Base-by-base conservation (phyloP, 2,113 vertebrate genomes). In the Alethe castanea region DNA sequence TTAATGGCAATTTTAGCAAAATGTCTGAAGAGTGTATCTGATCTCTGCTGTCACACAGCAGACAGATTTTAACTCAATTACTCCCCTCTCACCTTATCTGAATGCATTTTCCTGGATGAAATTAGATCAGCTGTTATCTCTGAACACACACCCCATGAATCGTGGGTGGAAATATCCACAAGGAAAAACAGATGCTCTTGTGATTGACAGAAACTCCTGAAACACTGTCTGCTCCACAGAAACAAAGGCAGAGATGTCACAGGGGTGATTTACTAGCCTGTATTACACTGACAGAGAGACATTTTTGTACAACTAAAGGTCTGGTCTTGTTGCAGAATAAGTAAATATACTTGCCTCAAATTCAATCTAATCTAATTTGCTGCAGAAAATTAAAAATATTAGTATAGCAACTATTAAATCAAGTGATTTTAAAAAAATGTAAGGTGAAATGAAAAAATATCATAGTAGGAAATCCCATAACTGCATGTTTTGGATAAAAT, bases 51-150 rank as follows among this genome's bases (percentile, higher is more conserved):
- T 83, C 60, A 0, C 86, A 69, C 86, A 91, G 80, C 90, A 94
- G 85, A 71, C 81, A 84, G 73, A 93, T 86, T 88, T 81, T 91
- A 90, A 93, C 89, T 94, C 86, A 87, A 73, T 95, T 95, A 90
- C 72, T 92, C 66, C 85, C 64, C 78, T 95, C 88, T 96, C 83
- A 83, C 81, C 92, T 95, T 95, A 95, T 92, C 94, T 95, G 81
- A 91, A 91, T 72, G 31, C 59, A 65, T 82, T 96, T 94, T 93
- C 62, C 50, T 80, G 40, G 65, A 85, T 64, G 72, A 44, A 96
- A 94, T 94, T 80, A 95, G 92, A 96, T 94, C 94, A 91, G 90
- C 80, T 1, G 18, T 92, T 97, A 96, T 96, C 93, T 94, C 89
- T 85, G 56, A 83, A 69, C 65, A 86, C 45, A 64, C 81, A 57